phyloP scores from a whole-genome alignment of 2,888 invertebrate species.

The Ramazzottius varieornatus region DNA sequence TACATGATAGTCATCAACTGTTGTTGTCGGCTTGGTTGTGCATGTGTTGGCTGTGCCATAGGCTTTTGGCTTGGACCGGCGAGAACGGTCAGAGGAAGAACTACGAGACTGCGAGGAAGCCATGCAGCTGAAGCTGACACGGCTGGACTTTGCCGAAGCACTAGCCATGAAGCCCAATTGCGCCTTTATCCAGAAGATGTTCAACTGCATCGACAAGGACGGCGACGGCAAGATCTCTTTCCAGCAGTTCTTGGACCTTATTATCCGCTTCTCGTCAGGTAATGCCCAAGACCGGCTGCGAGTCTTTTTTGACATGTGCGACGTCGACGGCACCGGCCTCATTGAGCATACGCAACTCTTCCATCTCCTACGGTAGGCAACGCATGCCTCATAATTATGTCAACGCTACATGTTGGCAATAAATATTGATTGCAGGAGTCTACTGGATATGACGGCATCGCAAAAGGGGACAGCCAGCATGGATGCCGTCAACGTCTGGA shows the following conservation, averaged over 20 bases:
- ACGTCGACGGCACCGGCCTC: conserved; percentile 13
- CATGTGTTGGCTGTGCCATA: no score
- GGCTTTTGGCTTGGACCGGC: neutral
- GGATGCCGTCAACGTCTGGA: neutral
- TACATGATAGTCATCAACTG: no score
- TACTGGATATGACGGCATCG: neutral
- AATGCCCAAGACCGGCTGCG: conserved; percentile 7
- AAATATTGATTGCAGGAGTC: neutral
- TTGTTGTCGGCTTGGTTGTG: no score
- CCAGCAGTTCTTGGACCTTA: conserved; percentile 67
- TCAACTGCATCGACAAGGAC: conserved; percentile 82
- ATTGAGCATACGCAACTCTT: conserved; percentile 15
- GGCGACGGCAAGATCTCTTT: conserved; percentile 76
- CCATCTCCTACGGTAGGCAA: conserved; percentile 12
- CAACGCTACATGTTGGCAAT: neutral
- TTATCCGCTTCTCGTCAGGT: conserved; percentile 64
- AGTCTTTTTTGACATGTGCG: conserved; percentile 19
- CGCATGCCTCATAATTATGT: neutral
- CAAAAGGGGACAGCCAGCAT: neutral
- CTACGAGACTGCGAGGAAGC: neutral
- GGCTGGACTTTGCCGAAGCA: conserved; percentile 73
- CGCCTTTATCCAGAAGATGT: conserved; percentile 85
- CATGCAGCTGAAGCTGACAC: conserved; percentile 32
- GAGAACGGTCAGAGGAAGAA: neutral
- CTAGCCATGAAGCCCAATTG: conserved; percentile 81